Evolutionary conservation across 1,140 invertebrate species (phyloP).

Genomic region (Tribolium madens): DNA sequence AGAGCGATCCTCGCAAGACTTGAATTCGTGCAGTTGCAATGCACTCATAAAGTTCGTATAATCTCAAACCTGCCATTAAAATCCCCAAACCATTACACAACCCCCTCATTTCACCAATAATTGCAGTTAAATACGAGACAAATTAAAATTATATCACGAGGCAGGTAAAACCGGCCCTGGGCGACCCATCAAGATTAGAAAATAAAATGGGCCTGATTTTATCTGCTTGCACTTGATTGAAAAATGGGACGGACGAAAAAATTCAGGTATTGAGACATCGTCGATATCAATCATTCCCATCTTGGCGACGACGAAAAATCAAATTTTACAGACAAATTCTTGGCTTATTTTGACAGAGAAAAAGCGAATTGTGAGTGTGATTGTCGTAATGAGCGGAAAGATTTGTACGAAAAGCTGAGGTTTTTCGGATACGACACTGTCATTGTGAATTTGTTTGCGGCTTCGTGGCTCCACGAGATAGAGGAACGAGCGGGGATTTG

Average conservation of each 20-base stretch:
- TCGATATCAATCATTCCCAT: neutral
- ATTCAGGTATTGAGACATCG: constrained; percentile 19
- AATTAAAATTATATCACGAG: constrained; percentile 16
- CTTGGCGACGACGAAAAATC: neutral
- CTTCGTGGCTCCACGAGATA: neutral
- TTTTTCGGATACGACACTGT: constrained; percentile 7
- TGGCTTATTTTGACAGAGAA: neutral
- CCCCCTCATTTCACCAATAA: constrained; percentile 19
- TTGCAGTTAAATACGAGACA: constrained; percentile 25
- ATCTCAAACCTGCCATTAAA: constrained; percentile 14
- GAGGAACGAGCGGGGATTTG: neutral
- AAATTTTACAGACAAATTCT: neutral
- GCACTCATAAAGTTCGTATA: constrained; percentile 27
- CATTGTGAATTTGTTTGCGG: neutral
- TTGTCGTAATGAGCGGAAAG: constrained; percentile 19
- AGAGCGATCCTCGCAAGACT: neutral
- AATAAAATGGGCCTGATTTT: constrained; percentile 20
- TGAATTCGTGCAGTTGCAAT: constrained; percentile 29
- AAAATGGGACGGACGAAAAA: constrained; percentile 13
- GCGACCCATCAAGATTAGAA: constrained; percentile 7
- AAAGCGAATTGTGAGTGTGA: constrained; percentile 19
- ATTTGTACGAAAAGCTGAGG: constrained; percentile 7
- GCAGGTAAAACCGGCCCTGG: neutral
- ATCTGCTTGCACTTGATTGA: constrained; percentile 27
- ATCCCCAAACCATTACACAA: constrained; percentile 11